phyloP scores from a whole-genome alignment of 2,888 invertebrate genomes.

The Drosophila kuntzei region DNA sequence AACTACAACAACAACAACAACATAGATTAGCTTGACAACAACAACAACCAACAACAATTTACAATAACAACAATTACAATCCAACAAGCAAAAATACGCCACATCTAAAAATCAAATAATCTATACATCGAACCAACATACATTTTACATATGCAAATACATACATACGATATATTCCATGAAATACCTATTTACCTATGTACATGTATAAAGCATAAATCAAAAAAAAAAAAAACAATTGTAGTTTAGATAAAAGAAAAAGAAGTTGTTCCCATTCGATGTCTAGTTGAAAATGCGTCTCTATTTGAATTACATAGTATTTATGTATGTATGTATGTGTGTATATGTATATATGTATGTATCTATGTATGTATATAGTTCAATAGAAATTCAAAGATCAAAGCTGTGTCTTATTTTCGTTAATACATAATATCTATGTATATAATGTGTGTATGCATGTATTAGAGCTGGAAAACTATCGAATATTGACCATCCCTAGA shows the following conservation, averaged over 20 bases:
- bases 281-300: conserved; percentile 40
- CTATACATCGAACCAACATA: conserved; percentile 24
- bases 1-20: conserved; percentile 32
- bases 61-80: conserved; percentile 25
- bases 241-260: no score
- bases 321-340: conserved; percentile 11
- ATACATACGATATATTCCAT: conserved; percentile 18
- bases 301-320: not conserved
- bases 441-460: conserved; percentile 6
- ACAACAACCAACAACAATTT: conserved; percentile 34
- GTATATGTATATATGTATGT: conserved; percentile 31
- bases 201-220: conserved; percentile 22
- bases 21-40: conserved; percentile 57
- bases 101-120: conserved; percentile 13
- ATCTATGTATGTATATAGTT: conserved; percentile 18
- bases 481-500: not conserved
- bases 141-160: conserved; percentile 19
- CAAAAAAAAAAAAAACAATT: conserved; percentile 13
- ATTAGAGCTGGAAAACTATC: conserved; percentile 11
- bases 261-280: conserved; percentile 30
- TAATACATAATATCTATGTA: not conserved
- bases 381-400: conserved; percentile 12
- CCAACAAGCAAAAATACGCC: conserved; percentile 31
- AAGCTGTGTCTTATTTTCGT: conserved; percentile 11
- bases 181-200: conserved; percentile 15